phyloP scores from a whole-genome alignment of 2,888 invertebrate species.

The Melolontha melolontha region DNA sequence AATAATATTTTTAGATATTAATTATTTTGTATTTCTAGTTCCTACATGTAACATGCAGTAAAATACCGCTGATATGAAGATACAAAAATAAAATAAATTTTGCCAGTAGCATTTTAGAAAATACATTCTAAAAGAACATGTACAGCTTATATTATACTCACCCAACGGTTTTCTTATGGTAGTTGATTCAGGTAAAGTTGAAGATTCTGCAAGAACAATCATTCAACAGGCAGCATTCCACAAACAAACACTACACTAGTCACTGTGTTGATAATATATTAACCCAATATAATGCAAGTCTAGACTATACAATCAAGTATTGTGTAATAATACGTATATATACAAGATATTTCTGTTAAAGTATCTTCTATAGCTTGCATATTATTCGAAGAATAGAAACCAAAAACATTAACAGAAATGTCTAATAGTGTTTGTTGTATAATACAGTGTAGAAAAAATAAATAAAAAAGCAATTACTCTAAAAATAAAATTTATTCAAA shows the following conservation, averaged over 20 bases:
- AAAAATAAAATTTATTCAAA: conserved; percentile 45
- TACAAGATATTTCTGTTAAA: no score
- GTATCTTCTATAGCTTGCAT: not conserved
- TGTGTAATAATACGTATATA: no score
- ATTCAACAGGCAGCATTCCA: conserved; percentile 66
- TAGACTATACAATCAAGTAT: conserved; percentile 28
- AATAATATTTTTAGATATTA: no score
- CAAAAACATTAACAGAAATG: not conserved
- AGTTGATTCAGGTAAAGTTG: conserved; percentile 58
- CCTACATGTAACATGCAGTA: no score
- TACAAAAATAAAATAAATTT: no score
- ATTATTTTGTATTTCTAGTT: no score
- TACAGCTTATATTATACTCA: conserved; percentile 61
- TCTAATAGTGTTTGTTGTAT: not conserved
- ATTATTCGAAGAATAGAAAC: conserved; percentile 16
- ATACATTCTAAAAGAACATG: not conserved
- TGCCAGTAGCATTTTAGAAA: conserved; percentile 3
- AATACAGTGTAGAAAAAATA: conserved; percentile 26
- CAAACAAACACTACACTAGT: conserved; percentile 47
- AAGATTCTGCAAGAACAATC: conserved; percentile 64
- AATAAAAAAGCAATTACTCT: conserved; percentile 40
- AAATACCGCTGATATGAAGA: no score
- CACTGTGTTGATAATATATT: conserved; percentile 22
- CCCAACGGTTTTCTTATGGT: conserved; percentile 71
- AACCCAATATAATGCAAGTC: conserved; percentile 23